A percentile compares a stretch with the other conserved stretches of the same genome.
Conservation (phyloP, 2,797 vertebrate genomes). For the Aeoliscus strigatus region DNA sequence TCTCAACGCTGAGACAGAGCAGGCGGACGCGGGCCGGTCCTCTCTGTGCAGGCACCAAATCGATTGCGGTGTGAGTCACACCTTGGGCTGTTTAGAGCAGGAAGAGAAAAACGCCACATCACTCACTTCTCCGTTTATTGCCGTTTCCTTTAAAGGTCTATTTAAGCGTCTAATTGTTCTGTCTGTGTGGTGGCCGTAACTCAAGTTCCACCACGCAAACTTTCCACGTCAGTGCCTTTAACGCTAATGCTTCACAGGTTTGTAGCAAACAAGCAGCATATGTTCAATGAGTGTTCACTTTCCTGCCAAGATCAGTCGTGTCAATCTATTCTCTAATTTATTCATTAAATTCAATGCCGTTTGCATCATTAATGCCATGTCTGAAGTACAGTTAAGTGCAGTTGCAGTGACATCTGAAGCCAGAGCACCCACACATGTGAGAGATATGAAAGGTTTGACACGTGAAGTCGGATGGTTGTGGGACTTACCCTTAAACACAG, state of each 20-base stretch:
- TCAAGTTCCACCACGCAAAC: constrained; percentile 1
- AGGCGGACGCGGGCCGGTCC: constrained; percentile 49
- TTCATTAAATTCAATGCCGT: too few species aligned
- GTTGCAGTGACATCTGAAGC: too few species aligned
- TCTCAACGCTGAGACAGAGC: constrained; percentile 69
- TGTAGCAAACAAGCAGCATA: not conserved
- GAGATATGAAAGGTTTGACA: too few species aligned
- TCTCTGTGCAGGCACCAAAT: constrained; percentile 70
- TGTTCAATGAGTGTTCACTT: too few species aligned
- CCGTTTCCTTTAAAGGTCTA: constrained; percentile 44
- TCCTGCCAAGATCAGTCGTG: too few species aligned
- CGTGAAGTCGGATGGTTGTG: too few species aligned
- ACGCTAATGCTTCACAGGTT: constrained; percentile 3
- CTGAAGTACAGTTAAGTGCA: too few species aligned
- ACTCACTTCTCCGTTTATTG: constrained; percentile 61
- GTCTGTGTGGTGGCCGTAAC: constrained; percentile 13
- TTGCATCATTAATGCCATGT: too few species aligned
- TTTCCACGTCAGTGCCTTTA: not conserved
- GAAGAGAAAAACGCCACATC: constrained; percentile 74
- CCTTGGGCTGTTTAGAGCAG: constrained; percentile 69
- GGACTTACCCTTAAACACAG: too few species aligned
- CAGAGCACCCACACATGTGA: too few species aligned
- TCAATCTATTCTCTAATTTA: not conserved
- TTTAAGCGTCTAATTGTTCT: constrained; percentile 39
- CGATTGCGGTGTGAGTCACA: constrained; percentile 79